Evolutionary conservation across 2,888 invertebrate genomes (phyloP), one percentile per base, ranked within the genome.

Genomic region (Frankliniella fusca): DNA sequence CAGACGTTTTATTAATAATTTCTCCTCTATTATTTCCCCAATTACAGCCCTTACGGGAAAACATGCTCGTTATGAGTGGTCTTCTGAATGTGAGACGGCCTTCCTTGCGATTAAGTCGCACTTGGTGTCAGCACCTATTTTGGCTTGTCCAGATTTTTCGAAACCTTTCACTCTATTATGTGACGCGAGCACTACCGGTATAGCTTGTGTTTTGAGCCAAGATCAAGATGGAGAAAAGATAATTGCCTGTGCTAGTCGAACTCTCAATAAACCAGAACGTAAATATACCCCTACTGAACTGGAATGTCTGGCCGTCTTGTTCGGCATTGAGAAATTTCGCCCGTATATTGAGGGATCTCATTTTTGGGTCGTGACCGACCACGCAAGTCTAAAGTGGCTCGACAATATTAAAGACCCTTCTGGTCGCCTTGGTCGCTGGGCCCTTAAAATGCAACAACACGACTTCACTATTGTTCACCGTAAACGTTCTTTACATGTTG

Each of bases 381-480:
- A 81, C 65, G 65, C 54, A 1, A 50, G 65, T 3, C 80, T 83
- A 1, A 54, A n/a, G n/a, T n/a, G n/a, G n/a, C n/a, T n/a, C n/a
- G n/a, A n/a, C n/a, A n/a, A n/a, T n/a, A n/a, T n/a, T n/a, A n/a
- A n/a, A n/a, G n/a, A n/a, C n/a, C n/a, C n/a, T n/a, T n/a, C n/a
- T n/a, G n/a, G n/a, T n/a, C n/a, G n/a, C n/a, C n/a, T n/a, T n/a
- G n/a, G n/a, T n/a, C n/a, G n/a, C n/a, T n/a, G n/a, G n/a, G n/a
- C 65, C 86, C 85, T 81, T 83, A 85, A 20, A 86, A 86, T 81
- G 83, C 84, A 0, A 84, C n/a, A n/a, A n/a, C n/a, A n/a, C n/a
- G n/a, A n/a, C n/a, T n/a, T n/a, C n/a, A n/a, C n/a, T n/a, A n/a
- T 87, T 5, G 81, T 83, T 18, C 86, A 87, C 82, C 82, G 85